phyloP scores from a whole-genome alignment of 2,113 vertebrate genomes.

The Misgurnus anguillicaudatus region DNA sequence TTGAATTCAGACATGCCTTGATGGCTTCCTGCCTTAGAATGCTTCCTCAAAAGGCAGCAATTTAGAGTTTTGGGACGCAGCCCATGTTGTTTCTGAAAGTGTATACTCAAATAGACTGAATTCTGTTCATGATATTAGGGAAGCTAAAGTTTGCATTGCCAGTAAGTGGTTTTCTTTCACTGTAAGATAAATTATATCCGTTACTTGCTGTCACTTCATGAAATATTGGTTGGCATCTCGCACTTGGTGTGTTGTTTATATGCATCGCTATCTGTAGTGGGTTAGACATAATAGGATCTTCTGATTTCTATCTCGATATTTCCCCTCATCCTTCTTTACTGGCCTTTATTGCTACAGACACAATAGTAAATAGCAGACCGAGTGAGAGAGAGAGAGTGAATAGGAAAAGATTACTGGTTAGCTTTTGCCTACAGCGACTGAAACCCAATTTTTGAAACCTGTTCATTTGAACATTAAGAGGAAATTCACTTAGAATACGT shows the following conservation, averaged over 20 bases:
- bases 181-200: conserved; percentile 29
- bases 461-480: conserved; percentile 17
- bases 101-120: too few relatives aligned
- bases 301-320: conserved; percentile 35
- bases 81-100: too few relatives aligned
- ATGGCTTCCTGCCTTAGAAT: too few relatives aligned
- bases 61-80: too few relatives aligned
- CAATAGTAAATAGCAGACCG: conserved; percentile 7
- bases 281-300: conserved; percentile 23
- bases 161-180: not conserved
- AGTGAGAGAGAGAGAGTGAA: not conserved
- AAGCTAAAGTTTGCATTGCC: not conserved
- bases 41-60: too few relatives aligned
- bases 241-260: conserved; percentile 30
- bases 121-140: not conserved
- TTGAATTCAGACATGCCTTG: too few relatives aligned
- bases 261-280: conserved; percentile 35
- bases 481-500: conserved; percentile 3
- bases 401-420: conserved; percentile 29
- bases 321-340: not conserved
- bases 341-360: conserved; percentile 27
- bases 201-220: conserved; percentile 23
- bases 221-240: conserved; percentile 31
- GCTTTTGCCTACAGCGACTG: conserved; percentile 18
- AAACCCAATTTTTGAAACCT: not conserved